Evolutionary conservation across 2,888 invertebrate species (phyloP).

Genomic region (Trichogramma dendrolimi): DNA sequence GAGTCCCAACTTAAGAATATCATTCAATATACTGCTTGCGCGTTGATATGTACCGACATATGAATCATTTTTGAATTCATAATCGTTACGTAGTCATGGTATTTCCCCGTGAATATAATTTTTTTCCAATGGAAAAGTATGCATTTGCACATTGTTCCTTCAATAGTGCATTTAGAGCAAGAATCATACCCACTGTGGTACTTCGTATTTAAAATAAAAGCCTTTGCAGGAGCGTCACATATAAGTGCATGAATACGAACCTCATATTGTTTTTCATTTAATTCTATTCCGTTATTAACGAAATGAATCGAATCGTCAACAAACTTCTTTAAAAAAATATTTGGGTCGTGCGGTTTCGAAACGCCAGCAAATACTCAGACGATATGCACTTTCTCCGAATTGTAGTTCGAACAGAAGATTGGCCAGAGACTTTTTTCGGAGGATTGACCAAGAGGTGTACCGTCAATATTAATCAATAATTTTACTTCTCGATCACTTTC

Average conservation of each 20-base stretch:
- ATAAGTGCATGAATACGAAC: conserved; percentile 16
- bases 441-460: conserved; percentile 13
- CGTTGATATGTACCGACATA: conserved; percentile 23
- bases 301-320: not conserved
- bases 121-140: conserved; percentile 32
- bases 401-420: conserved; percentile 7
- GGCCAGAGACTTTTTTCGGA: too few relatives aligned
- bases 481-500: not conserved
- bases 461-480: conserved; percentile 10
- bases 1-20: conserved; percentile 25
- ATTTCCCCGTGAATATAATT: too few relatives aligned
- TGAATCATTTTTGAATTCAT: conserved; percentile 16
- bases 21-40: conserved; percentile 16
- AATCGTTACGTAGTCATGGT: conserved; percentile 21
- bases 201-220: conserved; percentile 23
- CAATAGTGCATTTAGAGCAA: conserved; percentile 30
- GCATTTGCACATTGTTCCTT: conserved; percentile 17
- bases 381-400: conserved; percentile 4
- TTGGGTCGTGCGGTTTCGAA: conserved; percentile 11
- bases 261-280: not conserved
- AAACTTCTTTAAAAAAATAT: conserved; percentile 16
- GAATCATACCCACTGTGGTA: conserved; percentile 25
- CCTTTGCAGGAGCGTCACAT: conserved; percentile 29
- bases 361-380: conserved; percentile 10
- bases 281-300: not conserved